A percentile compares a stretch with the other conserved stretches of the same genome.
Conservation (phyloP, 2,888 invertebrate genomes). For the Julus scanicus region DNA sequence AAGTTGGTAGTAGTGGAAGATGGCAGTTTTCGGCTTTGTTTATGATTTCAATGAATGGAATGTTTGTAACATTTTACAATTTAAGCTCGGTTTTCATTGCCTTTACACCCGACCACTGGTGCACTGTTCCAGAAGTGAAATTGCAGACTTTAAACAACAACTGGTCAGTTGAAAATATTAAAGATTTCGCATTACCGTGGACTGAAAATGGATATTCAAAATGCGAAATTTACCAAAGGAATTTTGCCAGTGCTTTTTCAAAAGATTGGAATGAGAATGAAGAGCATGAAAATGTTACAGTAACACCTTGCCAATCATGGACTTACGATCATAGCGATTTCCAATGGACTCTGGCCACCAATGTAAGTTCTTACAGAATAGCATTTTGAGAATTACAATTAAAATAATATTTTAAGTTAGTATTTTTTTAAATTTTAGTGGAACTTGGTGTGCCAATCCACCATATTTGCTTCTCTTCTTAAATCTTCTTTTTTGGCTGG, state of each 20-base stretch:
- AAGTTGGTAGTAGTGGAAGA: conserved; percentile 37
- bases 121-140: background rate
- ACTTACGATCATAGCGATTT: background rate
- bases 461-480: background rate
- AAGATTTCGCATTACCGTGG: background rate
- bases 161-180: background rate
- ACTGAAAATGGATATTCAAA: background rate
- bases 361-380: background rate
- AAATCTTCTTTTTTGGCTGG: conserved; percentile 43
- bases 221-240: background rate
- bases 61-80: conserved; percentile 42
- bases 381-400: background rate
- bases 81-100: background rate
- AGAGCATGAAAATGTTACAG: background rate
- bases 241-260: background rate
- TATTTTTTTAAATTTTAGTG: conserved; percentile 34
- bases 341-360: background rate
- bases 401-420: background rate
- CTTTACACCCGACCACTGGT: conserved; percentile 46
- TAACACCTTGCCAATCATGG: conserved; percentile 48
- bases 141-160: background rate
- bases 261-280: background rate
- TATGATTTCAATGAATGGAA: background rate
- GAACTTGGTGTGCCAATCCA: conserved; percentile 45
- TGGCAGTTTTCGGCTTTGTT: conserved; percentile 10